Evolutionary conservation across 2,113 vertebrate species (phyloP).

Genomic region (Pyxicephalus adspersus): DNA sequence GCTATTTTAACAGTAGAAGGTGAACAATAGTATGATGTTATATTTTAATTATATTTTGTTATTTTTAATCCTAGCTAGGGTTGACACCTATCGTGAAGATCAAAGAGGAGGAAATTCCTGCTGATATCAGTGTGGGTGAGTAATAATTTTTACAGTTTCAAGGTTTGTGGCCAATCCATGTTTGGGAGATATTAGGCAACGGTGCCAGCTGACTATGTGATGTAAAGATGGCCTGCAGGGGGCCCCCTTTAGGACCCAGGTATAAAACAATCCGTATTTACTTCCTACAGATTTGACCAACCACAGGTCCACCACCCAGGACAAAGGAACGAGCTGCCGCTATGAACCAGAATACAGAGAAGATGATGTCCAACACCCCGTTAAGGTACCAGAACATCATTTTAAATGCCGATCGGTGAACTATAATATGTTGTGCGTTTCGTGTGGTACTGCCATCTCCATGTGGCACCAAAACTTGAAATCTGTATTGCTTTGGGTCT

Average conservation of each 20-base stretch:
- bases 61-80: too few relatives aligned
- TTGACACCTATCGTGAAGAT: neutral
- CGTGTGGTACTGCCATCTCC: neutral
- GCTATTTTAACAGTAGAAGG: too few relatives aligned
- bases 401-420: neutral
- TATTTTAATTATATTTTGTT: too few relatives aligned
- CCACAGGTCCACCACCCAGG: too few relatives aligned
- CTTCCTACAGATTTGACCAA: neutral
- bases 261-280: neutral
- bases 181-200: too few relatives aligned
- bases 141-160: too few relatives aligned
- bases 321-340: too few relatives aligned
- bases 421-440: neutral
- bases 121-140: slow-evolving; percentile 4
- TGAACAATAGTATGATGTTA: too few relatives aligned
- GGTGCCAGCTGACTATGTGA: too few relatives aligned
- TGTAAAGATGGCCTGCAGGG: neutral
- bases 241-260: neutral
- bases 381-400: neutral
- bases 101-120: slow-evolving; percentile 23
- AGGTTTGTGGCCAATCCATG: neutral
- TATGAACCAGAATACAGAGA: too few relatives aligned
- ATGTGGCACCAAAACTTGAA: neutral
- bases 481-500: neutral
- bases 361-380: neutral